Evolutionary conservation across 2,797 vertebrate species (phyloP), one percentile per base, ranked within the genome.

Genomic region (Prionace glauca): DNA sequence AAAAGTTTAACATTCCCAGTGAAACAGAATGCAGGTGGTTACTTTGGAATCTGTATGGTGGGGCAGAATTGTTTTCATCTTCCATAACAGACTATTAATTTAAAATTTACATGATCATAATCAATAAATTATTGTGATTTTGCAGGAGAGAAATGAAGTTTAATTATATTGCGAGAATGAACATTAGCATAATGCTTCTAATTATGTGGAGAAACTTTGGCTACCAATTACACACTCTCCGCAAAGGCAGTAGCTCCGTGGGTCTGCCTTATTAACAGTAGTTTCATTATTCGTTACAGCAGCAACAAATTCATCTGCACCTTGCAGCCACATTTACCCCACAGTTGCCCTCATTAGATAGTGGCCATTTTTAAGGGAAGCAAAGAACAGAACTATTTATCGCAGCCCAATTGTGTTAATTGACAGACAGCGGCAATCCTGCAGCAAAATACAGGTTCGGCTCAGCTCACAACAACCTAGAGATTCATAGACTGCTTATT

Each of bases 401-500:
- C 77, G 45, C 29, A 77, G 18, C 71, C 41, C 93, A 95, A 95
- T 95, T 95, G 60, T n/a, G 18, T 45, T 60, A 95, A 77, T 77
- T 77, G 71, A 74, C 71, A 20, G 93, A 36, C 92, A 94, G 36
- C 67, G 45, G 67, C 92, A 71, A 72, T 94, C 41, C 36, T 94
- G 67, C n/a, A 29, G 60, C 16, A 67, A 45, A 95, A 77, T 60
- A 56, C 72, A 77, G 50, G 45, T 77, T 95, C 45, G 72, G 74
- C 14, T 77, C 93, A 56, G 41, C 93, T 41, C 93, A 56, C 45
- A 74, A 56, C 74, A 50, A 77, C 93, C 67, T 56, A 74, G 93
- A 77, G 45, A 71, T 95, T 95, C 93, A 50, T 41, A 74, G 50
- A 32, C 93, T 95, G 93, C 93, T 77, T 72, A 95, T 95, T 45